These are phyloP conservation scores for Corythucha ciliata DNA, from an alignment of 2,888 invertebrate species.

Conservation along the genomic window DNA sequence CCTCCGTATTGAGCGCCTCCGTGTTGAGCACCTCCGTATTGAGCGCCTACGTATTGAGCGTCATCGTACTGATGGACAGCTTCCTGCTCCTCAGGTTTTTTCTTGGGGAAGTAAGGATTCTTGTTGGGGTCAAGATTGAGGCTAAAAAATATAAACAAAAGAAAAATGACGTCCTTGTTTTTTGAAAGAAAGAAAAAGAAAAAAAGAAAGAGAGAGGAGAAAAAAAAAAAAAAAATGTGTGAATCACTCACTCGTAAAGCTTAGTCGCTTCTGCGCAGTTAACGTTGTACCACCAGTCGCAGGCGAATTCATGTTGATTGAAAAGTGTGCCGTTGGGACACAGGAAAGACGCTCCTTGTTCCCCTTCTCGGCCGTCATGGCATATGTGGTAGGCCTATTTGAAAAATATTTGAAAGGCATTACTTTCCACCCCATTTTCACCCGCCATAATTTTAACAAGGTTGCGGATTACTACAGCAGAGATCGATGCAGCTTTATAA, in stretches of 20 bases:
- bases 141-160: too few relatives aligned
- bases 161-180: too few relatives aligned
- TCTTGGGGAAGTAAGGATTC: constrained; percentile 70
- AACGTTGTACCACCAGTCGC: constrained; percentile 90
- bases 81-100: constrained; percentile 49
- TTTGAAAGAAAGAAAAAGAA: too few relatives aligned
- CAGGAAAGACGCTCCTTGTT: constrained; percentile 62
- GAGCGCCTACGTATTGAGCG: too few relatives aligned
- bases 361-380: constrained; percentile 75
- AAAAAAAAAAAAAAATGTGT: neutral
- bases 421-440: too few relatives aligned
- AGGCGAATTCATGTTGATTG: constrained; percentile 74
- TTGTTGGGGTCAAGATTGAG: constrained; percentile 69
- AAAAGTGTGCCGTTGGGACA: constrained; percentile 81
- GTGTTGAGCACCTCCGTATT: too few relatives aligned
- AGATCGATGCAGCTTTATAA: too few relatives aligned
- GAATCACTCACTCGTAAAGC: constrained; percentile 59
- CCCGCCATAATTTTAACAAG: too few relatives aligned
- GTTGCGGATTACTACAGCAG: too few relatives aligned
- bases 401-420: neutral
- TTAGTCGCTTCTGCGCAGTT: constrained; percentile 65
- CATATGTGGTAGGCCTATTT: constrained; percentile 74
- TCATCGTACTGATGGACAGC: too few relatives aligned
- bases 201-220: too few relatives aligned
- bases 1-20: too few relatives aligned